A percentile compares a stretch with the other conserved stretches of the same genome.
Conservation (phyloP, 1,140 invertebrate genomes). For the Rhopalosiphum maidis region DNA sequence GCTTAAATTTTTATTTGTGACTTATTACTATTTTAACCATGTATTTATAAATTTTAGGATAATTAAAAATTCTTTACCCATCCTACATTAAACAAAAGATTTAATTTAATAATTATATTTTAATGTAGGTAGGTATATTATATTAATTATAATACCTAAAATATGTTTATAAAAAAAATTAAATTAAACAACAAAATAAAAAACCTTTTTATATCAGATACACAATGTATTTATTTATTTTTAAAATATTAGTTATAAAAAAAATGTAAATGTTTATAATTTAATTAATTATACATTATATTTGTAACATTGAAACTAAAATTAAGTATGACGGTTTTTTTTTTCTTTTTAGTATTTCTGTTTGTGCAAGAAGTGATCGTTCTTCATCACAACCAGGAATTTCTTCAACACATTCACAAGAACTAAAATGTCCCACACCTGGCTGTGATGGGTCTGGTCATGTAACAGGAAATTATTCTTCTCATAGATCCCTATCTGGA, state of each 20-base stretch:
- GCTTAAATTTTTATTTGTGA: not conserved
- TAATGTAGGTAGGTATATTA: not conserved
- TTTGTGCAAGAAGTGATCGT: constrained; percentile 55
- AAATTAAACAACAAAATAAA: not conserved
- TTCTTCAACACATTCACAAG: constrained; percentile 70
- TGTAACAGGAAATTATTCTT: constrained; percentile 84
- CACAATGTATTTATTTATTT: not conserved
- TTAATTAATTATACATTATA: not conserved
- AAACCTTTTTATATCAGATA: not conserved
- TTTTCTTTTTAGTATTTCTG: constrained; percentile 44
- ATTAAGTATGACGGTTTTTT: not conserved
- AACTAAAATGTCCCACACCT: constrained; percentile 89
- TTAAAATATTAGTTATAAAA: not conserved
- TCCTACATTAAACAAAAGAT: not conserved
- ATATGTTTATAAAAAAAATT: not conserved
- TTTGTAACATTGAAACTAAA: not conserved
- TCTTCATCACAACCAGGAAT: constrained; percentile 56
- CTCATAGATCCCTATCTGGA: constrained; percentile 82
- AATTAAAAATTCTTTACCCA: not conserved
- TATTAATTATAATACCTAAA: not conserved
- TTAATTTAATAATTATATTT: not conserved
- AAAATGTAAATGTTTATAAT: not conserved
- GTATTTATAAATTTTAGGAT: not conserved
- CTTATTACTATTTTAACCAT: not conserved
- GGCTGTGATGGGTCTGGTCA: constrained; percentile 89